phyloP scores from a whole-genome alignment of 2,113 vertebrate genomes.

The Lophotis ruficrista region DNA sequence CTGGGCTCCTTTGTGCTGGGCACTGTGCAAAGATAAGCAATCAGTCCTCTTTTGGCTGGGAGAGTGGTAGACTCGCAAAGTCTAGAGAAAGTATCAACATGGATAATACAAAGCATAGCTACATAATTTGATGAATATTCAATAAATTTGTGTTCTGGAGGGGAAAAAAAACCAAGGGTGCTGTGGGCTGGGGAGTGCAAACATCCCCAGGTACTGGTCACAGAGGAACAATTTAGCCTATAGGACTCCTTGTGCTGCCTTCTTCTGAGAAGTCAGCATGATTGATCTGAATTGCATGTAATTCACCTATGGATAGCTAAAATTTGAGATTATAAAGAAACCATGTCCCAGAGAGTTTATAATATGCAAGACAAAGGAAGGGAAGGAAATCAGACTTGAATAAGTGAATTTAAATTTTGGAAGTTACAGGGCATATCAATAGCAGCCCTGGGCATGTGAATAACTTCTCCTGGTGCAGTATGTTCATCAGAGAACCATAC shows the following conservation, averaged over 20 bases:
- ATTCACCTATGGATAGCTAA: not conserved
- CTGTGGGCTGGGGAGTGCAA: not conserved
- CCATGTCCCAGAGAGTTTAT: not conserved
- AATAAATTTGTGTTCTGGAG: not conserved
- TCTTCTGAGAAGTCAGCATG: not conserved
- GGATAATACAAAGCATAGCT: not conserved
- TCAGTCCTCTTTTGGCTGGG: not conserved
- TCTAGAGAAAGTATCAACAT: not conserved
- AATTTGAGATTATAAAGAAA: not conserved
- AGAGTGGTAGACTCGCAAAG: not conserved
- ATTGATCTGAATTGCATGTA: not conserved
- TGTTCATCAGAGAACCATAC: not conserved
- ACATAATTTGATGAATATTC: not conserved
- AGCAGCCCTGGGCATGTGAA: not conserved
- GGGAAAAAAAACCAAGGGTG: not conserved
- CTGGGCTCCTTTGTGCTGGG: not conserved
- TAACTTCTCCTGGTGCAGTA: not conserved
- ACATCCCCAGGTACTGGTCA: not conserved
- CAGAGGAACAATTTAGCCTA: not conserved
- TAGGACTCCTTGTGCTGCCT: not conserved
- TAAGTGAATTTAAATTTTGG: not conserved
- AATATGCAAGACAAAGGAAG: not conserved
- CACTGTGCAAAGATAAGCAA: not conserved
- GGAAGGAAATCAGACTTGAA: not conserved
- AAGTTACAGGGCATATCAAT: not conserved